phyloP scores from a whole-genome alignment of 2,113 vertebrate species.

The Columbina picui region DNA sequence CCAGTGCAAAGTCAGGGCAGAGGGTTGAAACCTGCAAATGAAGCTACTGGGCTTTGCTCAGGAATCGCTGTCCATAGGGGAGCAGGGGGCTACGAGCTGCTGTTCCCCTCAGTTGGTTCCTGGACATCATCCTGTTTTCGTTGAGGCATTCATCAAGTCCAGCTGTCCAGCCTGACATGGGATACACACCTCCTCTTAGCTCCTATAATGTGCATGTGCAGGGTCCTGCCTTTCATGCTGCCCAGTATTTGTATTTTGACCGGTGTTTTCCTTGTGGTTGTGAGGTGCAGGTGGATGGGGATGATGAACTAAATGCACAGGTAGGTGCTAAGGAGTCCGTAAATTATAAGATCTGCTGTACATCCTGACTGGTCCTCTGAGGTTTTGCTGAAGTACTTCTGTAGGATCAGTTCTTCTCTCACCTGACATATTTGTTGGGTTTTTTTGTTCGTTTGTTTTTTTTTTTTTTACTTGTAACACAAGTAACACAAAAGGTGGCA shows the following conservation, averaged over 20 bases:
- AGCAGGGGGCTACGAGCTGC: not conserved
- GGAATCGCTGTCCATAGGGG: not conserved
- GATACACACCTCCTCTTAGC: not conserved
- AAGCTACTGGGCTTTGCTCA: not conserved
- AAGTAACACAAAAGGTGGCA: not conserved
- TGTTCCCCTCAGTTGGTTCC: not conserved
- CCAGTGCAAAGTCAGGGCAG: not conserved
- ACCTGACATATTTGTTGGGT: not conserved
- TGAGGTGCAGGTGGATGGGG: not conserved
- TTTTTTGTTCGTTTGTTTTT: not conserved
- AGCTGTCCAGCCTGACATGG: accelerated
- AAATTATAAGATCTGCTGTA: not conserved
- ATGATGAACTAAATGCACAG: not conserved
- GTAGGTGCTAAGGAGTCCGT: not conserved
- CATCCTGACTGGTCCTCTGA: not conserved
- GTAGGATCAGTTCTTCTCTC: not conserved
- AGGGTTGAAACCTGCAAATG: not conserved
- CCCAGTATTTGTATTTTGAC: not conserved
- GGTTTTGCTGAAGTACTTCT: not conserved
- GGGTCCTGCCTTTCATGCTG: not conserved
- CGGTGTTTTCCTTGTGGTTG: not conserved
- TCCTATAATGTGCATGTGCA: not conserved
- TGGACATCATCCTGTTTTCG: not conserved
- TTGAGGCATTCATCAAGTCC: not conserved
- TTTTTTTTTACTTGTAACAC: not conserved